These are phyloP conservation scores for Acanthochromis polyacanthus DNA, from an alignment of 2,113 vertebrate genomes.

Conservation along the genomic window DNA sequence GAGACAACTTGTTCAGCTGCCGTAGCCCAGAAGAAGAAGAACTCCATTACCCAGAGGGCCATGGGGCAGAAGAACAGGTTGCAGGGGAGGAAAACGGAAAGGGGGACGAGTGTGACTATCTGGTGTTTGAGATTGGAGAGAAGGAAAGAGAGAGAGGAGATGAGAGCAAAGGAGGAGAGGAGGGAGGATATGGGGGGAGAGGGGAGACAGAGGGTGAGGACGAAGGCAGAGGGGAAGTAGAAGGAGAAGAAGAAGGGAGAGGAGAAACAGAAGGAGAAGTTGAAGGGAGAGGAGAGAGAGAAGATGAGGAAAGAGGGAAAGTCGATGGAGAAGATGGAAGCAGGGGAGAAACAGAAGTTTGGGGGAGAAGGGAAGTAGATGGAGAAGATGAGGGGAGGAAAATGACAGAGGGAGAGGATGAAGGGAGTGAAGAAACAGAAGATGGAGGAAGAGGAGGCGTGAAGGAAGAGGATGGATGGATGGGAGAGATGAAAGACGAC, in stretches of 20 bases:
- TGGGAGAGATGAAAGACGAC: conserved; percentile 8
- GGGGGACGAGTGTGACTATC: conserved; percentile 62
- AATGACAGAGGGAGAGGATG: background rate
- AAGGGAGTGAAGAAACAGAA: background rate
- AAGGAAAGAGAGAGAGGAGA: background rate
- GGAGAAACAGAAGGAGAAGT: background rate
- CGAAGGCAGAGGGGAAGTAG: background rate
- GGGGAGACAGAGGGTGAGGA: background rate
- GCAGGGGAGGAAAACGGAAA: conserved; percentile 10
- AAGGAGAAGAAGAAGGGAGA: background rate
- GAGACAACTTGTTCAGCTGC: conserved; percentile 48
- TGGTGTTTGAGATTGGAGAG: conserved; percentile 62
- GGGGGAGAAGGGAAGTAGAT: background rate
- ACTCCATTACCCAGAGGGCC: conserved; percentile 49
- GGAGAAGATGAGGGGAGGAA: background rate
- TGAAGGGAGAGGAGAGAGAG: background rate
- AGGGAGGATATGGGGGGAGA: background rate
- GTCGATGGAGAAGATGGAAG: background rate
- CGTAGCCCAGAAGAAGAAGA: conserved; percentile 37
- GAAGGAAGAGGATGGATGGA: conserved; percentile 5
- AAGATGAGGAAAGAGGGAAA: background rate
- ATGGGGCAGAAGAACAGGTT: conserved; percentile 4
- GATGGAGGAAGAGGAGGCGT: background rate
- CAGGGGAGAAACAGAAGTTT: background rate
- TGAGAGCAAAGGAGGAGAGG: conserved; percentile 6